Base-by-base conservation (phyloP, 2,797 vertebrate species). In the Phrynocephalus forsythii region DNA sequence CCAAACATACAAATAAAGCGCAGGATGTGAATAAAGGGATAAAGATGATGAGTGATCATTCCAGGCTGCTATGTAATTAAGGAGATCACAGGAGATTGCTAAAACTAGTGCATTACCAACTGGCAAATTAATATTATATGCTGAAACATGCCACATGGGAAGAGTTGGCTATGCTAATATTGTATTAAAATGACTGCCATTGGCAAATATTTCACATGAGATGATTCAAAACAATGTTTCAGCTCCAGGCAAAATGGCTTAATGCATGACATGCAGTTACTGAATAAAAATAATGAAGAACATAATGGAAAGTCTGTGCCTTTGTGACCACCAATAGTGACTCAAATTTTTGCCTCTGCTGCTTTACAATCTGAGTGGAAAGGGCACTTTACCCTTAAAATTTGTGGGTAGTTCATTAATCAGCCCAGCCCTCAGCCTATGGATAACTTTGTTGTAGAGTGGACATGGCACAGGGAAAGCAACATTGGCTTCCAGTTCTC, bases 81-180 rank as follows among this genome's bases (percentile, higher is more conserved):
- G 90, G 84, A 93, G 92, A 94, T 95, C 92, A 91, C 81, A 95
- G 50, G 90, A 94, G 91, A 94, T 91, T 87, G 83, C 88, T 94
- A 94, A 95, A 95, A 93, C 92, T 92, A 94, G 90, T 95, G 89
- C 89, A 93, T 95, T 94, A 93, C 92, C 92, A 94, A 92, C 92
- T 89, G 73, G 88, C 90, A 93, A 96, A 96, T 97, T 95, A 96
- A 95, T 94, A 94, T 94, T 88, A 91, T 95, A 92, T 93, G 87
- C 85, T 92, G 89, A 95, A 96, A 95, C 90, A 94, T 91, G 85
- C 86, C 96, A 94, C 94, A 88, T 94, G 95, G 95, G 95, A 96
- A 91, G 88, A 93, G 94, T 93, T 95, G 87, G 86, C 30, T 94
- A 90, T 96, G 94, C 90, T 96, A 96, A 96, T 95, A 93, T 90